Evolutionary conservation across 2,888 invertebrate genomes (phyloP).

Genomic region (Cataglyphis cursor): DNA sequence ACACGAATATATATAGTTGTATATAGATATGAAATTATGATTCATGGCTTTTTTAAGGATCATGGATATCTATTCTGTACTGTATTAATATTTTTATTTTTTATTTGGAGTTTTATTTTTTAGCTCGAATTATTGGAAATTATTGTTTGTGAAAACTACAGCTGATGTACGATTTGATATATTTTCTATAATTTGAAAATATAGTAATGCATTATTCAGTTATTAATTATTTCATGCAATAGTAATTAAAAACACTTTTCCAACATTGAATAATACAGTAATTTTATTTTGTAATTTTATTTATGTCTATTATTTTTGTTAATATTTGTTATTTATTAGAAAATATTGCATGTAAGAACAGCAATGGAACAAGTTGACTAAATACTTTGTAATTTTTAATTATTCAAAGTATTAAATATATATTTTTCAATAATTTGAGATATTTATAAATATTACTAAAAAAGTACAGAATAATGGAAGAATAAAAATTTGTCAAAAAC

Average conservation of each 20-base stretch:
- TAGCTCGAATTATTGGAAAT: not conserved
- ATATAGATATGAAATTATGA: not conserved
- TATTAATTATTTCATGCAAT: no score
- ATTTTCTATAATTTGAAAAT: not conserved
- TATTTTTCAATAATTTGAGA: not conserved
- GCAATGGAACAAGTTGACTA: no score
- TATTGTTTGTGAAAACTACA: not conserved
- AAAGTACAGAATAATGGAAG: not conserved
- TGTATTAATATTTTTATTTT: not conserved
- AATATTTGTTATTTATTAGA: not conserved
- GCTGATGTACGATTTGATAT: not conserved
- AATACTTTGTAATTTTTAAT: not conserved
- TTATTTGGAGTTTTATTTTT: not conserved
- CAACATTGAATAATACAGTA: not conserved
- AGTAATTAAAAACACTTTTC: not conserved
- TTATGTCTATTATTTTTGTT: not conserved
- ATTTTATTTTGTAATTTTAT: not conserved
- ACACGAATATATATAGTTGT: not conserved
- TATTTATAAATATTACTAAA: not conserved
- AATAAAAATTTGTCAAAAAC: not conserved
- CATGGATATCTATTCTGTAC: not conserved
- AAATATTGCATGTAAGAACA: not conserved
- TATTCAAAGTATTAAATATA: not conserved
- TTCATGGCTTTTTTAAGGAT: not conserved
- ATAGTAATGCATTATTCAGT: no score